phyloP scores from a whole-genome alignment of 92 coral and sea anemone species.

The Actinostola sp. region DNA sequence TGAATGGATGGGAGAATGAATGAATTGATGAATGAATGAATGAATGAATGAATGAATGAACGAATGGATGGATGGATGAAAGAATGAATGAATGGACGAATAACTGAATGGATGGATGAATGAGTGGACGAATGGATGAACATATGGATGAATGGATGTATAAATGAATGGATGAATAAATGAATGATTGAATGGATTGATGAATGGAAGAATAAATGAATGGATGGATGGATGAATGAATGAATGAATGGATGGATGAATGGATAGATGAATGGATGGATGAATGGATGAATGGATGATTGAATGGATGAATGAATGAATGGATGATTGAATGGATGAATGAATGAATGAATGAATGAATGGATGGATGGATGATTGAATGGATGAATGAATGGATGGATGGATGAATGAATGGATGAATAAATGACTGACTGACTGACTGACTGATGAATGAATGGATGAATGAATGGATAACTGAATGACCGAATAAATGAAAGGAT shows the following conservation, averaged over 20 bases:
- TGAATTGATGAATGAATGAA: conserved; percentile 5
- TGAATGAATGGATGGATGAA: not conserved
- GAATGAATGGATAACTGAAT: not conserved
- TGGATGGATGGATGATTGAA: not conserved
- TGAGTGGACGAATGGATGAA: not conserved
- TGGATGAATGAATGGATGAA: not conserved
- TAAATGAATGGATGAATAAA: not conserved
- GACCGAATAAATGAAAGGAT: not conserved
- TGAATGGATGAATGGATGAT: too few species aligned
- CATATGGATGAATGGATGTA: not conserved
- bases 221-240: not conserved
- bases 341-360: not conserved
- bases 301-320: too few species aligned
- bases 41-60: not conserved
- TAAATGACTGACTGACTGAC: too few species aligned
- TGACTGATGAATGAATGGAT: too few species aligned
- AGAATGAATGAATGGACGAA: not conserved
- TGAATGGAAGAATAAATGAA: not conserved
- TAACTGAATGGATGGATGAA: conserved; percentile 1
- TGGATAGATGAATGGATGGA: not conserved
- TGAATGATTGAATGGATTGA: not conserved
- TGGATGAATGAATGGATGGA: not conserved
- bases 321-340: not conserved
- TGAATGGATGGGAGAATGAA: not conserved
- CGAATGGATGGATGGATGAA: not conserved